Base-by-base conservation (phyloP, 2,888 invertebrate genomes). In the Pyralis farinalis region DNA sequence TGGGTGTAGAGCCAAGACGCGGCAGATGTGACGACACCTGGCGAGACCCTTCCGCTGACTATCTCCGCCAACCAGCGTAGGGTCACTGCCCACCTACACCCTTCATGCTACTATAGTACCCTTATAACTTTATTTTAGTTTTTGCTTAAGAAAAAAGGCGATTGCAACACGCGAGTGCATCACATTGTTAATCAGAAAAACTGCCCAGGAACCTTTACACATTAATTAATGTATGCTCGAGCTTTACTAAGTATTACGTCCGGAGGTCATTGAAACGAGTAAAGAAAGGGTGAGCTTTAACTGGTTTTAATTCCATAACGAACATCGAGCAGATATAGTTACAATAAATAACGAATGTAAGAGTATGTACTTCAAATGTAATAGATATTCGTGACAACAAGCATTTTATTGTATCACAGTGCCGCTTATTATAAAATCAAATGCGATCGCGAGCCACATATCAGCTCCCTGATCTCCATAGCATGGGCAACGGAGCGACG, bases 1-100 rank as follows among this genome's bases (percentile, higher is more conserved):
- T 73, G 69, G 70, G 74, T 72, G 74, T 63, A 60, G 62, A 58
- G 63, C 70, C 66, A 79, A 81, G 84, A 80, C 83, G 41, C 44
- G 84, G 84, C 88, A 88, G 88, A 86, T 88, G 88, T 72, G 71
- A 56, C 49, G 72, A 65, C 88, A 88, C 87, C 88, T 88, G 88
- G 88, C 80, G 74, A 72, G 83, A 77, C 86, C 86, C 84, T 85
- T 83, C 82, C 84, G 81, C 69, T 66, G 67, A 66, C 60, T 68
- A 63, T 69, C 71, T 71, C 68, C 65, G 53, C 55, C 46, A 22
- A 50, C 53, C 42, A 60, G 55, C 57, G 53, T 49, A 63, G 77
- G 86, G 86, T 86, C 86, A 86, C 73, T 86, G 84, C 73, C 85
- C 87, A 83, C 84, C 86, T 82, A 80, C 78, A 72, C 78, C 72